Evolutionary conservation across 2,888 invertebrate species (phyloP).

Genomic region (Tetropium fuscum): DNA sequence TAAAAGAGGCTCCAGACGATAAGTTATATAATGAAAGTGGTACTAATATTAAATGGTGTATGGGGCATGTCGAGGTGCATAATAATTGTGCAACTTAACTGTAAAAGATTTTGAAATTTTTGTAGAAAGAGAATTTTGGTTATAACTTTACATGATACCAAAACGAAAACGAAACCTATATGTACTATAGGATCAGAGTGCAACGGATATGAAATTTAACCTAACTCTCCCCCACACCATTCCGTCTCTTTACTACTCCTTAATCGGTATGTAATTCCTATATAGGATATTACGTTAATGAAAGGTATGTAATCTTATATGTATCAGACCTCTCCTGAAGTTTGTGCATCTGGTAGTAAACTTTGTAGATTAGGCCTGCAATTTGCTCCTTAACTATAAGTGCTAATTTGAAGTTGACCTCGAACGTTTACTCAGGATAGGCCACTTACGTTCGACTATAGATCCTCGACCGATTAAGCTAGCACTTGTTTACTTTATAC

Average conservation of each 20-base stretch:
- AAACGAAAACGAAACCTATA: too few species aligned
- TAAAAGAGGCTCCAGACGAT: too few species aligned
- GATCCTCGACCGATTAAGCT: slow-evolving; percentile 1
- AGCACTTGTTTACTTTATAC: slow-evolving; percentile 28
- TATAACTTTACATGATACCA: too few species aligned
- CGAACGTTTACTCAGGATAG: slow-evolving; percentile 58
- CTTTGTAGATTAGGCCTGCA: slow-evolving; percentile 48
- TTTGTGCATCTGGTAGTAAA: slow-evolving; percentile 31
- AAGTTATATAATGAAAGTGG: too few species aligned
- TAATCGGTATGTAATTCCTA: slow-evolving; percentile 18
- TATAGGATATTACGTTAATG: slow-evolving; percentile 15
- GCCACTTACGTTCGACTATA: slow-evolving; percentile 14
- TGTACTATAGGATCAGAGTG: too few species aligned
- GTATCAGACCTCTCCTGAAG: slow-evolving; percentile 27
- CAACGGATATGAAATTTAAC: too few species aligned
- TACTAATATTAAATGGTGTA: too few species aligned
- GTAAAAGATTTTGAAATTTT: too few species aligned
- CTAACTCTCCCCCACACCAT: neutral
- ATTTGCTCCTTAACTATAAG: slow-evolving; percentile 61
- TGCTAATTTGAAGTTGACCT: slow-evolving; percentile 59
- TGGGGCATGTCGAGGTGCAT: too few species aligned
- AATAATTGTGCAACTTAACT: neutral
- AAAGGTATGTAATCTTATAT: slow-evolving; percentile 36
- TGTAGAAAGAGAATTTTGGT: too few species aligned
- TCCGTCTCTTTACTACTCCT: slow-evolving; percentile 16